Conservation (phyloP, 64 coral and sea anemone genomes). For the Stichodactyla mertensii region DNA sequence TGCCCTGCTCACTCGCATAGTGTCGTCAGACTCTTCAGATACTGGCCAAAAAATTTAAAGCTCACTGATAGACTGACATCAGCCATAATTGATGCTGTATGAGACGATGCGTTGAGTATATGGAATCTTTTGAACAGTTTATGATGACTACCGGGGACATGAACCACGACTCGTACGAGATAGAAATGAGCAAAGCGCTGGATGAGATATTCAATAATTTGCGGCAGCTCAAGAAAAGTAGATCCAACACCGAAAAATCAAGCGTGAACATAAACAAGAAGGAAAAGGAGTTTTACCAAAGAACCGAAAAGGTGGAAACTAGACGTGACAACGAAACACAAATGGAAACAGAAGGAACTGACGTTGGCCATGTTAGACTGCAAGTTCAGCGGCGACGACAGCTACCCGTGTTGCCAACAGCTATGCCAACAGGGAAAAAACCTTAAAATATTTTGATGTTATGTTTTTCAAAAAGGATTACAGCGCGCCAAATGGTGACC, state of each 20-base stretch:
- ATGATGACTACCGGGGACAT: neutral
- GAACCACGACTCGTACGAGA: neutral
- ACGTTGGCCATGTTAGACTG: neutral
- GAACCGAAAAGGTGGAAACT: neutral
- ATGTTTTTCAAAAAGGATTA: no score
- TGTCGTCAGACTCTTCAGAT: neutral
- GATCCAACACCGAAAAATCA: neutral
- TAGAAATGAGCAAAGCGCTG: slow-evolving; percentile 11
- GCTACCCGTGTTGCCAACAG: neutral
- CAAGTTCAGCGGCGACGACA: neutral
- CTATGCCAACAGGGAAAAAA: neutral
- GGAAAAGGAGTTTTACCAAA: neutral
- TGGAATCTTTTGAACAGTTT: neutral
- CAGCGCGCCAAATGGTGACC: no score
- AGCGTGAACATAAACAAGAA: neutral
- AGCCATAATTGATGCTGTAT: no score
- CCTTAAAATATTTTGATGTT: no score
- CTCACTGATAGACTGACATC: neutral
- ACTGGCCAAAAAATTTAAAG: no score
- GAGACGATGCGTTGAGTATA: neutral
- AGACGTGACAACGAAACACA: neutral
- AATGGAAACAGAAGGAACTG: neutral
- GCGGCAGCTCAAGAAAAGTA: neutral
- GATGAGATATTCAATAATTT: neutral
- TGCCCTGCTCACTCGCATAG: neutral